Evolutionary conservation across 2,888 invertebrate species (phyloP), one percentile per base, ranked within the genome.

Genomic region (Nemotelus pantherinus): DNA sequence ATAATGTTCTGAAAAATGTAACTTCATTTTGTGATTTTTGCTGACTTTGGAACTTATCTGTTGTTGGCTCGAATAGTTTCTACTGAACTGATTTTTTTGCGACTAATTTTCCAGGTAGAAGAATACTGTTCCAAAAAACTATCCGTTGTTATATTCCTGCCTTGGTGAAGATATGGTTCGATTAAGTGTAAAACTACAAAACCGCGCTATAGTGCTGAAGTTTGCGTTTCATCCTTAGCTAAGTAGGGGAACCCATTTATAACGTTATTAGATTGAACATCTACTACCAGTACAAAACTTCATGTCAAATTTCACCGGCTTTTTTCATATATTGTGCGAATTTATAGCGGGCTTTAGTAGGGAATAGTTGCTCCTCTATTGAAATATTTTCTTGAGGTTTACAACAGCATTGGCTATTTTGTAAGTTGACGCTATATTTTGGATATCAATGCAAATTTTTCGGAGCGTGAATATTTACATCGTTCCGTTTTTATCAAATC

Each of bases 221-320:
- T 50, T 7, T 1, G 53, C 10, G 53, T 50, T 50, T 50, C 53
- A 7, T 50, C 10, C 1, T 50, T 50, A 50, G 1, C 10, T 50
- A 50, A 6, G 10, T 50, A 50, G 10, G 53, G 53, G 10, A 50
- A 50, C 53, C 1, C 10, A 50, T 50, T 50, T 50, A 50, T 50
- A 25, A 25, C 25, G 25, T 25, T 25, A 25, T 25, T 25, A 1
- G 25, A 25, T 25, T 25, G 25, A 25, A 6, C 53, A 50, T 50
- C 55, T 2, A 76, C 76, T 5, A 41, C 76, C 44, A 76, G 50
- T 0, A n/a, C 76, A 53, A 76, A 65, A 76, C 53, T 76, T 76
- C 47, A 65, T 76, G 1, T 45, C 43, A 65, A 50, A 50, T 50
- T 6, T 50, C 7, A 1, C 7, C 53, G 53, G 7, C 1, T 50